A percentile compares a stretch with the other conserved stretches of the same genome.
Conservation (phyloP, 1,140 invertebrate species). For the Chironomus striatipennis region DNA sequence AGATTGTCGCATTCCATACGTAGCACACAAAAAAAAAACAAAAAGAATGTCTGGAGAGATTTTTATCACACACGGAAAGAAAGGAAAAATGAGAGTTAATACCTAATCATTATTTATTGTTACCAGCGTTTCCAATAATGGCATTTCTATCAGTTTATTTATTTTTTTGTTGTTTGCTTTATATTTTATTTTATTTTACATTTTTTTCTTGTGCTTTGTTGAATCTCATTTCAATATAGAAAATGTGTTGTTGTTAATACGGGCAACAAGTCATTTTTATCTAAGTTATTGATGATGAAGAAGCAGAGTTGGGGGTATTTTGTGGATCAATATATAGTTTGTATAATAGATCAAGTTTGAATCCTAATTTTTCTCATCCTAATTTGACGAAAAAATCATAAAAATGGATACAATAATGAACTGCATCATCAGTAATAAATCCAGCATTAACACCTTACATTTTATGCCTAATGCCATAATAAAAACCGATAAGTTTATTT, state of each 20-base stretch:
- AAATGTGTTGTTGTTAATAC: background rate
- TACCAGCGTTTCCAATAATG: constrained; percentile 6
- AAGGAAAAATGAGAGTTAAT: background rate
- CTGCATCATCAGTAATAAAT: too few relatives aligned
- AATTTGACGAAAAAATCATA: too few relatives aligned
- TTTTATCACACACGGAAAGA: background rate
- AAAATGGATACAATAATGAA: too few relatives aligned
- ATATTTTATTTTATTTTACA: too few relatives aligned
- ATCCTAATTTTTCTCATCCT: too few relatives aligned
- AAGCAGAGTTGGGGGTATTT: too few relatives aligned
- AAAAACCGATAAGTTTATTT: too few relatives aligned
- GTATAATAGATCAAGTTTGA: too few relatives aligned
- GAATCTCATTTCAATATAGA: background rate
- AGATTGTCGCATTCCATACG: constrained; percentile 1
- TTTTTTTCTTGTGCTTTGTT: background rate
- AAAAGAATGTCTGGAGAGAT: background rate
- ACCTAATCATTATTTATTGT: constrained; percentile 23
- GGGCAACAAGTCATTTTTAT: background rate
- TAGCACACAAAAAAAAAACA: too few relatives aligned
- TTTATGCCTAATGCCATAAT: too few relatives aligned
- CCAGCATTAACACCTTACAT: too few relatives aligned
- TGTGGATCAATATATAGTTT: too few relatives aligned
- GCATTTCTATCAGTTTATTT: constrained; percentile 18
- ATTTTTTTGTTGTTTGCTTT: constrained; percentile 16
- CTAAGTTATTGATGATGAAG: background rate